Evolutionary conservation across 1,140 invertebrate genomes (phyloP).

Genomic region (Lepidurus apus): DNA sequence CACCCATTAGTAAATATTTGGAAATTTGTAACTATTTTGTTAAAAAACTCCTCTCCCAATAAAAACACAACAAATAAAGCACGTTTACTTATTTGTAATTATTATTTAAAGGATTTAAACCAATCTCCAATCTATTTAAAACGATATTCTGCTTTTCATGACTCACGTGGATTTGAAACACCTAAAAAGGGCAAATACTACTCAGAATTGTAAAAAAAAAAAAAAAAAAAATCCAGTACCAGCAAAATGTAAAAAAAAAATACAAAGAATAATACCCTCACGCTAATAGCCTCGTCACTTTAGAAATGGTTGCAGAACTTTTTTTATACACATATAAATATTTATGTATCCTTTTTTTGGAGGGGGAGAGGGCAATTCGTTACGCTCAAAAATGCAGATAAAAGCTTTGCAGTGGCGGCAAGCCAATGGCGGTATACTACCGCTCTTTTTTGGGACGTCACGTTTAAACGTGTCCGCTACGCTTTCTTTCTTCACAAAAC

Average conservation of each 20-base stretch:
- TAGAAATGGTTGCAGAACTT: background rate
- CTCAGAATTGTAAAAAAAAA: too few relatives aligned
- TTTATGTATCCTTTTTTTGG: background rate
- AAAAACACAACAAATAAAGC: too few relatives aligned
- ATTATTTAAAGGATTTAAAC: too few relatives aligned
- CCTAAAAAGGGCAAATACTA: too few relatives aligned
- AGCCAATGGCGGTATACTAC: conserved; percentile 8
- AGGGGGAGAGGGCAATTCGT: conserved; percentile 9
- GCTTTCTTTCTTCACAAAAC: background rate
- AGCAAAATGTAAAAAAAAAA: background rate
- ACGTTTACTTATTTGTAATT: too few relatives aligned
- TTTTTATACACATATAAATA: background rate
- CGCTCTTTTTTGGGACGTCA: background rate
- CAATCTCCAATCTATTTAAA: too few relatives aligned
- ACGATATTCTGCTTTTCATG: too few relatives aligned
- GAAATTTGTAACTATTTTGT: too few relatives aligned
- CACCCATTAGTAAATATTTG: too few relatives aligned
- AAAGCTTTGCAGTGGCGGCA: conserved; percentile 20
- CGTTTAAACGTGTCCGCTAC: conserved; percentile 5
- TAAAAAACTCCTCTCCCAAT: too few relatives aligned
- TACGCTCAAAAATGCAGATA: conserved; percentile 2
- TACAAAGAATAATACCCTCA: background rate
- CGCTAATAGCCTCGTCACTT: conserved; percentile 15
- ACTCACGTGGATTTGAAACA: too few relatives aligned
- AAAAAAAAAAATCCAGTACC: too few relatives aligned